Evolutionary conservation across 1,140 invertebrate genomes (phyloP).

Genomic region (Bombus picipes): DNA sequence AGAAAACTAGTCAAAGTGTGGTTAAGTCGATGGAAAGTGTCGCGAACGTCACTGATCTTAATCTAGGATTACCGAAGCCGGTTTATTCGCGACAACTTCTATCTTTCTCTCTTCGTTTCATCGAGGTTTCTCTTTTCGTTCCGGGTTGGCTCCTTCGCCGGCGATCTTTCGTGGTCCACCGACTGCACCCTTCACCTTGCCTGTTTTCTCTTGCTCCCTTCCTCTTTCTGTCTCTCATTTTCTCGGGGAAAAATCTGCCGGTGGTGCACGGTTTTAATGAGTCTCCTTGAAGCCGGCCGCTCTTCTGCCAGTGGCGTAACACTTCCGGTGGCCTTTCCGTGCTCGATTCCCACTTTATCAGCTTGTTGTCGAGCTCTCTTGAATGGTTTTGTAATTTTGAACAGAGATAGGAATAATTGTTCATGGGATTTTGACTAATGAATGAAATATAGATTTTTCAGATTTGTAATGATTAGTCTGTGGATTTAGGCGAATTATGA

Average conservation of each 20-base stretch:
- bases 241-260: constrained; percentile 30
- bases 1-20: neutral
- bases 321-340: constrained; percentile 18
- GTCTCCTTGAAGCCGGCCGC: constrained; percentile 38
- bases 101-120: neutral
- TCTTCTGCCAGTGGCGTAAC: constrained; percentile 40
- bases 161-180: constrained; percentile 8
- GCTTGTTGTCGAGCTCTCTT: neutral
- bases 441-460: no score
- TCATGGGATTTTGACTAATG: no score
- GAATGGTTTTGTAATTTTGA: neutral
- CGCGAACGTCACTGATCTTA: constrained; percentile 14
- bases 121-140: neutral
- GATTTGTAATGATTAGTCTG: no score
- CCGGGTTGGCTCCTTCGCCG: neutral
- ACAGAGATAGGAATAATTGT: neutral
- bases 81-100: neutral
- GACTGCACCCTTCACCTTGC: constrained; percentile 23
- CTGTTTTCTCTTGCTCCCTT: neutral
- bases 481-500: no score
- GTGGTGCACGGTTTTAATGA: constrained; percentile 62
- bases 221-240: neutral
- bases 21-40: neutral
- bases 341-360: neutral
- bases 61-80: constrained; percentile 15